phyloP scores from a whole-genome alignment of 1,140 invertebrate species.

The Panulirus ornatus region DNA sequence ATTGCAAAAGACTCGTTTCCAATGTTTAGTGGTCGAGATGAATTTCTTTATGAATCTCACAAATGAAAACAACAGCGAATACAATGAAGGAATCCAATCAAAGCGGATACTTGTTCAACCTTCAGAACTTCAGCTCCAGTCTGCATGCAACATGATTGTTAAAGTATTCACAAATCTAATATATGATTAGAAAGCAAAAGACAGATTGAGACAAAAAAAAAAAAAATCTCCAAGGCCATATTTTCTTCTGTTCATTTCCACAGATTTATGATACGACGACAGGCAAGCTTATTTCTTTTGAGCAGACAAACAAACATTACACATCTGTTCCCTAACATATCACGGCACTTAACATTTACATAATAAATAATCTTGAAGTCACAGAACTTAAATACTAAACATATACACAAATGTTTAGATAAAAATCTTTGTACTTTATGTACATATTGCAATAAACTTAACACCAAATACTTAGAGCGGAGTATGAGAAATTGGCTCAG shows the following conservation, averaged over 20 bases:
- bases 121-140: background rate
- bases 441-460: slow-evolving; percentile 45
- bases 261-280: background rate
- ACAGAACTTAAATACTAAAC: slow-evolving; percentile 17
- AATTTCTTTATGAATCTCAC: too few relatives aligned
- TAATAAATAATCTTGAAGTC: slow-evolving; percentile 39
- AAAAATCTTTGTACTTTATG: slow-evolving; percentile 37
- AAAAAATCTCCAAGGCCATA: background rate
- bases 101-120: background rate
- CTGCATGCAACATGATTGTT: background rate
- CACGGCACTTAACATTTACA: slow-evolving; percentile 26
- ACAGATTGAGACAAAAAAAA: background rate
- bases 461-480: background rate
- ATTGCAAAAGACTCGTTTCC: too few relatives aligned
- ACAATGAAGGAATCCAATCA: too few relatives aligned
- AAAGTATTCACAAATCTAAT: background rate
- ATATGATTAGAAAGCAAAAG: too few relatives aligned
- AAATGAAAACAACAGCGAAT: too few relatives aligned
- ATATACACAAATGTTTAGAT: slow-evolving; percentile 26
- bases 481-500: background rate
- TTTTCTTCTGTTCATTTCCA: background rate
- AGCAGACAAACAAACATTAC: slow-evolving; percentile 25
- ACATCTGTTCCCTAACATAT: slow-evolving; percentile 28
- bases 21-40: background rate
- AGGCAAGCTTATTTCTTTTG: background rate